Evolutionary conservation across 2,113 vertebrate species (phyloP), one percentile per base, ranked within the genome.

Genomic region (Promerops cafer): DNA sequence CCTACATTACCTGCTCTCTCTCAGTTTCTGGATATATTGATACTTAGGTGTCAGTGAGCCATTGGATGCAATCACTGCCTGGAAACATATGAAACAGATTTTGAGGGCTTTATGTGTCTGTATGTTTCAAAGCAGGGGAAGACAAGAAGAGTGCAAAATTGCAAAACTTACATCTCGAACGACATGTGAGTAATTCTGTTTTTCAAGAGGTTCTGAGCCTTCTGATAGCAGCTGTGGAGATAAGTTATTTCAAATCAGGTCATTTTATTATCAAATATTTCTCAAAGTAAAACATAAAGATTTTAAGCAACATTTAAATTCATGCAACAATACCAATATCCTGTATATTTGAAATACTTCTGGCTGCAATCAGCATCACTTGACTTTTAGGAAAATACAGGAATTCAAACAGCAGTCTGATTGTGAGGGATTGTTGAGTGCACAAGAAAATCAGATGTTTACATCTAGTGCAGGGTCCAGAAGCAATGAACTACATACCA

Each of bases 1-100:
- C 27, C 10, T 87, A 93, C 65, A 94, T 96, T 98, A 99, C 99
- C 98, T 99, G 97, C 79, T 98, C 64, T 99, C 98, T 85, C 99
- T 98, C 59, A 99, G 93, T 94, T 98, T 99, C 97, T 99, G 98
- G 70, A 99, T 99, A 95, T 99, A 99, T 88, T 99, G 98, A 97
- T 99, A 99, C 94, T 99, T 99, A 17, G 99, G 97, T 94, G 99
- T 98, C 93, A 99, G 97, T n/a, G 87, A 97, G 92, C 99, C 99
- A 52, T 99, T 99, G 65, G 99, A 99, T 47, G 99, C 98, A 97
- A 99, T 99, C 94, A 99, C 98, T 95, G 99, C 99, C 99, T 99
- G 96, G 18, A 72, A 98, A 77, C 68, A 96, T 5, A 94, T 22
- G 54, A 91, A 92, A 97, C 39, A 97, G 53, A 87, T 90, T 87